Evolutionary conservation across 2,888 invertebrate genomes (phyloP).

Genomic region (Phrixothrix hirtus): DNA sequence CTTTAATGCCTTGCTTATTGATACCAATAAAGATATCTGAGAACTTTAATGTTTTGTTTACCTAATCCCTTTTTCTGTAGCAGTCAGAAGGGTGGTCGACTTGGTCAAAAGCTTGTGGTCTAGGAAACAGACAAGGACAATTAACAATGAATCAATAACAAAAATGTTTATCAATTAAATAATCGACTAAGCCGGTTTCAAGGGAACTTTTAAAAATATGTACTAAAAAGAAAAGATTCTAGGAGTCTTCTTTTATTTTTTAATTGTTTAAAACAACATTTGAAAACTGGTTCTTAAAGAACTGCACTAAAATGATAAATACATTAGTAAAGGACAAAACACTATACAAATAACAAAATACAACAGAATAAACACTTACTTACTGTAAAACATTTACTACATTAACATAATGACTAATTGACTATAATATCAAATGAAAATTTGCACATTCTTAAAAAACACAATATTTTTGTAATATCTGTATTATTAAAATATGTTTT

Average conservation of each 20-base stretch:
- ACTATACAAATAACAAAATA: slow-evolving; percentile 39
- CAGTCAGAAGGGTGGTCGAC: too few species aligned
- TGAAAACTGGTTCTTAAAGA: slow-evolving; percentile 43
- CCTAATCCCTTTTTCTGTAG: too few species aligned
- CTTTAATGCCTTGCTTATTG: too few species aligned
- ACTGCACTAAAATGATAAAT: slow-evolving; percentile 44
- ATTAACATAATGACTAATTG: slow-evolving; percentile 36
- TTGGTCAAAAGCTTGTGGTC: too few species aligned
- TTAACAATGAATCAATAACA: too few species aligned
- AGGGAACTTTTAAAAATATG: too few species aligned
- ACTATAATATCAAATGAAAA: slow-evolving; percentile 30
- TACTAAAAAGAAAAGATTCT: slow-evolving; percentile 20
- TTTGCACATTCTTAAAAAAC: slow-evolving; percentile 24
- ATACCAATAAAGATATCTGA: too few species aligned
- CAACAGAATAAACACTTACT: slow-evolving; percentile 29
- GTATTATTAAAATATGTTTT: slow-evolving; percentile 30
- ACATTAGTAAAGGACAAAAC: slow-evolving; percentile 44
- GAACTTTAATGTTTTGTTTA: too few species aligned
- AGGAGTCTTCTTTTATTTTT: slow-evolving; percentile 46
- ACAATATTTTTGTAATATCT: slow-evolving; percentile 26
- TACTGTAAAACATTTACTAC: slow-evolving; percentile 37
- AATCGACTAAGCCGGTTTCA: too few species aligned
- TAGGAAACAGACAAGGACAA: too few species aligned
- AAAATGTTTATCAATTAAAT: too few species aligned
- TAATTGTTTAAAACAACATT: slow-evolving; percentile 48